phyloP scores from a whole-genome alignment of 2,797 vertebrate species.

The Anolis apletophallus region DNA sequence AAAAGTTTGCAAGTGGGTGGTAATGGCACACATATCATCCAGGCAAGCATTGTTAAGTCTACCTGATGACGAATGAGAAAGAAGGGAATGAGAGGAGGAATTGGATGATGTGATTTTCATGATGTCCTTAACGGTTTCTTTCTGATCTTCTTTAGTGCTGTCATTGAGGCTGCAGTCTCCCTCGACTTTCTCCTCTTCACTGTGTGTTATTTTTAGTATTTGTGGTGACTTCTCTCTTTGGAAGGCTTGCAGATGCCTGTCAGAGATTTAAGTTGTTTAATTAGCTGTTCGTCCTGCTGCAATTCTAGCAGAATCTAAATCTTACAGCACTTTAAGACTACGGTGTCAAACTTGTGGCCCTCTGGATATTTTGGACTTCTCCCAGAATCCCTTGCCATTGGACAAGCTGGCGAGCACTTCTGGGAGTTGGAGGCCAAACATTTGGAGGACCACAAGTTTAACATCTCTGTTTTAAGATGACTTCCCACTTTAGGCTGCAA shows the following conservation, averaged over 20 bases:
- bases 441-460: too few species aligned
- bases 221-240: constrained; percentile 75
- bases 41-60: not conserved
- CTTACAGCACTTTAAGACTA: not conserved
- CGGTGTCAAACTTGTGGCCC: too few species aligned
- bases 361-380: too few species aligned
- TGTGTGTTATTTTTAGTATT: constrained; percentile 72
- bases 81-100: constrained; percentile 71
- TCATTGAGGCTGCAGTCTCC: constrained; percentile 61
- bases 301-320: not conserved
- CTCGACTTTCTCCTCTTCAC: constrained; percentile 75
- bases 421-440: too few species aligned
- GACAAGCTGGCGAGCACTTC: too few species aligned
- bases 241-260: constrained; percentile 79
- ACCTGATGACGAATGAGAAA: constrained; percentile 64
- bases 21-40: not conserved
- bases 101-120: constrained; percentile 68
- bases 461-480: too few species aligned
- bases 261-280: constrained; percentile 28
- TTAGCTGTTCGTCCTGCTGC: not conserved
- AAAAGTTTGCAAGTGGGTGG: not conserved
- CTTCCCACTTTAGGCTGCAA: not conserved
- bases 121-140: constrained; percentile 44
- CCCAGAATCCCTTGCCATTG: too few species aligned
- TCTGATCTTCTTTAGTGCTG: constrained; percentile 55